phyloP scores from a whole-genome alignment of 2,797 vertebrate species.

The Acridotheres tristis region DNA sequence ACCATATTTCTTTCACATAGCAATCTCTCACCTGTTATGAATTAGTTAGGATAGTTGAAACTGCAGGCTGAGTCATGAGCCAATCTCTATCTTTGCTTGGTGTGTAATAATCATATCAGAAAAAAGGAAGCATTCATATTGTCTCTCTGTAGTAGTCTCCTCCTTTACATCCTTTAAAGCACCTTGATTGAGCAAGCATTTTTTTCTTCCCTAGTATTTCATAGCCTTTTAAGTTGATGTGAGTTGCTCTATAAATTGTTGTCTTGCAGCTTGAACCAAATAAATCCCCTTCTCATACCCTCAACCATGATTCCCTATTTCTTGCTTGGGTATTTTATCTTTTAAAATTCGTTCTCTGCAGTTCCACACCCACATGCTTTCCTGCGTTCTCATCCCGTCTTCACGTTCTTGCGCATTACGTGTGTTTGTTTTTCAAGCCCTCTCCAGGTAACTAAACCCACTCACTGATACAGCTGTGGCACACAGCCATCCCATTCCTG shows the following conservation, averaged over 20 bases:
- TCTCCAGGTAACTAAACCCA: background rate
- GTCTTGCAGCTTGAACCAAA: background rate
- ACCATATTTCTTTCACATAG: background rate
- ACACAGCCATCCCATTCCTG: background rate
- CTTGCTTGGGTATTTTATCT: background rate
- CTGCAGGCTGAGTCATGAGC: background rate
- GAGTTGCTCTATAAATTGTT: background rate
- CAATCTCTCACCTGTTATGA: background rate
- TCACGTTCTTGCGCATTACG: background rate
- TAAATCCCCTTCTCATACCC: background rate
- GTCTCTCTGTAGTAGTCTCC: background rate
- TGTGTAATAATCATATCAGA: background rate
- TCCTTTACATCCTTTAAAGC: constrained; percentile 12
- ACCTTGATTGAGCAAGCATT: background rate
- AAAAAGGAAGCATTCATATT: background rate
- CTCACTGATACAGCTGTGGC: background rate
- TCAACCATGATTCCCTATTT: background rate
- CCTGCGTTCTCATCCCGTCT: background rate
- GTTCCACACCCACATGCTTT: background rate
- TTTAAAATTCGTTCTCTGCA: background rate
- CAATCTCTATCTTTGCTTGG: background rate
- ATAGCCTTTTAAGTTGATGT: background rate
- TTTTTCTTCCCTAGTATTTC: background rate
- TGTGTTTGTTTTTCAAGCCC: background rate
- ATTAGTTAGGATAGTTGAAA: background rate